Conservation (phyloP, 2,888 invertebrate species). For the Rhodophaea formosa region DNA sequence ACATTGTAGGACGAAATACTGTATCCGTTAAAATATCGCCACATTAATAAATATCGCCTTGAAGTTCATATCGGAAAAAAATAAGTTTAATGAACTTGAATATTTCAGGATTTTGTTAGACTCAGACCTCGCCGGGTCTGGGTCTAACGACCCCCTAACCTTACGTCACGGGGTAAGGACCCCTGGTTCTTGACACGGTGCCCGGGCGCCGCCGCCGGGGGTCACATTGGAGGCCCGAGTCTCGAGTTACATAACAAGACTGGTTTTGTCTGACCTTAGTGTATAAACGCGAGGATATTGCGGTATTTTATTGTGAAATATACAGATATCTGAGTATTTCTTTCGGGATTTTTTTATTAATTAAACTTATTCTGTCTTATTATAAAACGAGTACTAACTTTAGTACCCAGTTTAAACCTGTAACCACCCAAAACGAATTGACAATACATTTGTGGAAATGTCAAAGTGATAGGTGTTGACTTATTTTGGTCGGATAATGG, state of each 20-base stretch:
- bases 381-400: too few species aligned
- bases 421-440: too few species aligned
- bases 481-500: too few species aligned
- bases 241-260: not conserved
- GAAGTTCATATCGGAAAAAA: not conserved
- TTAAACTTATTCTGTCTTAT: too few species aligned
- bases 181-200: slow-evolving; percentile 27
- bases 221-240: slow-evolving; percentile 2
- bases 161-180: slow-evolving; percentile 21
- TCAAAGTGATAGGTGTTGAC: too few species aligned
- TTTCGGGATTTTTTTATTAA: too few species aligned
- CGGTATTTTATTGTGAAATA: not conserved
- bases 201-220: slow-evolving; percentile 4
- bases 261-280: not conserved
- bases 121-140: not conserved
- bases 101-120: not conserved
- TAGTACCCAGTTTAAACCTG: too few species aligned
- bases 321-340: too few species aligned
- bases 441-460: too few species aligned
- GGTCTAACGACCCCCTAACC: not conserved
- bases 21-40: too few species aligned
- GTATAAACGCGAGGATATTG: not conserved
- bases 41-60: too few species aligned
- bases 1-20: too few species aligned
- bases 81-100: not conserved